phyloP scores from a whole-genome alignment of 2,797 vertebrate species.

The Amblyopsis hoosieri region DNA sequence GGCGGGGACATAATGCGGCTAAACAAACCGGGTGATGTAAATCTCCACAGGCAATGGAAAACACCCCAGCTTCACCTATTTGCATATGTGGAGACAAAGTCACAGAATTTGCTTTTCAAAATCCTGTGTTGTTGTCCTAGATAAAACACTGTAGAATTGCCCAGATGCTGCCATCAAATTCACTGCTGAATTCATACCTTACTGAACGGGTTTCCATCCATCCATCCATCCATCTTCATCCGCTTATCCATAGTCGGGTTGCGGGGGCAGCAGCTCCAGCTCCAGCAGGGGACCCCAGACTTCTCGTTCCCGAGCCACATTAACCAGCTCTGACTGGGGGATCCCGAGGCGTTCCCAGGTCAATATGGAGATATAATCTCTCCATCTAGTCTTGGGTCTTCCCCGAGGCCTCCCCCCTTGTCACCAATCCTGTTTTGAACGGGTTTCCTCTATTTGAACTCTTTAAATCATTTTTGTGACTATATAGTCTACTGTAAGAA shows the following conservation, averaged over 20 bases:
- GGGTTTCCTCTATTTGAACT: no score
- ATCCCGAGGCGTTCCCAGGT: no score
- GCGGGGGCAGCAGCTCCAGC: no score
- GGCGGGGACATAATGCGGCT: slow-evolving; percentile 16
- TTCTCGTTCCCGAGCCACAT: no score
- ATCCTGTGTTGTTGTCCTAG: slow-evolving; percentile 37
- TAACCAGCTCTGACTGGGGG: no score
- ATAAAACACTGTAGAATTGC: neutral
- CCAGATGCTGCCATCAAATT: neutral
- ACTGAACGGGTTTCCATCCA: neutral
- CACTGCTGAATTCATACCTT: neutral
- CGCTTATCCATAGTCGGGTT: no score
- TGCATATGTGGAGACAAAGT: slow-evolving; percentile 74
- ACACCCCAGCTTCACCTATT: slow-evolving; percentile 66
- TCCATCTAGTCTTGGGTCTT: no score
- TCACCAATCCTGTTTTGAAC: no score
- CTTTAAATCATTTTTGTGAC: no score
- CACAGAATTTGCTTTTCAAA: slow-evolving; percentile 82
- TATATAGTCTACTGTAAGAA: neutral
- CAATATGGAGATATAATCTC: no score
- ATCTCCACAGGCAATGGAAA: slow-evolving; percentile 76
- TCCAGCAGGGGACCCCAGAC: no score
- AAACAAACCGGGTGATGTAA: slow-evolving; percentile 74
- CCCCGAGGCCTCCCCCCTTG: no score
- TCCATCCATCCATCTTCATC: neutral